Evolutionary conservation across 2,113 vertebrate genomes (phyloP).

Genomic region (Todiramphus saurophagus): DNA sequence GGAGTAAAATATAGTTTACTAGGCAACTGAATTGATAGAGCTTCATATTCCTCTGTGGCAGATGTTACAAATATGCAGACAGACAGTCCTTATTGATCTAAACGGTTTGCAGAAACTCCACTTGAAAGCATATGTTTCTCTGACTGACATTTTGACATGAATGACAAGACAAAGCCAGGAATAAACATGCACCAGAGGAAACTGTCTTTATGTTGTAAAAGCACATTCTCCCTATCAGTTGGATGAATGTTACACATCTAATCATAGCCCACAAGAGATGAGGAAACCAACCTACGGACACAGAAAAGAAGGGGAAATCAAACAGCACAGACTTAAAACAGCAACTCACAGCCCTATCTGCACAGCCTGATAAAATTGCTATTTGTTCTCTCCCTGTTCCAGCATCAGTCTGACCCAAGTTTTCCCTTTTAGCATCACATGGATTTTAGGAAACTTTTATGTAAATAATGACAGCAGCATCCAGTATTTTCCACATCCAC

Average conservation of each 20-base stretch:
- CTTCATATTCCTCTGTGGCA: neutral
- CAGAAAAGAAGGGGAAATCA: neutral
- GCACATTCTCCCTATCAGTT: neutral
- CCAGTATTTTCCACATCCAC: fast-evolving
- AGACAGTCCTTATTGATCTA: slow-evolving; percentile 40
- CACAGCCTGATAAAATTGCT: fast-evolving
- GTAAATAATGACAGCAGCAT: neutral
- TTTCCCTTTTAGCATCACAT: fast-evolving
- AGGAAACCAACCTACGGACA: neutral
- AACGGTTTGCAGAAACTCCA: slow-evolving; percentile 42
- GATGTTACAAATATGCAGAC: slow-evolving; percentile 31
- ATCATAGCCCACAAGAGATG: neutral
- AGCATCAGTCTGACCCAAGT: neutral
- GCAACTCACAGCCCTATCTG: neutral
- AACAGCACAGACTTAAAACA: fast-evolving
- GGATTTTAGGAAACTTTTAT: neutral
- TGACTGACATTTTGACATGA: slow-evolving; percentile 26
- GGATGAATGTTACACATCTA: neutral
- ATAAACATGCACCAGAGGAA: neutral
- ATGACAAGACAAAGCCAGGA: slow-evolving; percentile 17
- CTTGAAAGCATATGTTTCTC: slow-evolving; percentile 35
- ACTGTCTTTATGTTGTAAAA: neutral
- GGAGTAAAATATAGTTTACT: slow-evolving; percentile 11
- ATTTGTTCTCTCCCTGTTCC: fast-evolving
- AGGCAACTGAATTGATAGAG: neutral